Percentiles rank a stretch among this genome's conserved stretches.
These are phyloP conservation scores for Tichodroma muraria DNA, from an alignment of 2,113 vertebrate species.

Conservation along the genomic window DNA sequence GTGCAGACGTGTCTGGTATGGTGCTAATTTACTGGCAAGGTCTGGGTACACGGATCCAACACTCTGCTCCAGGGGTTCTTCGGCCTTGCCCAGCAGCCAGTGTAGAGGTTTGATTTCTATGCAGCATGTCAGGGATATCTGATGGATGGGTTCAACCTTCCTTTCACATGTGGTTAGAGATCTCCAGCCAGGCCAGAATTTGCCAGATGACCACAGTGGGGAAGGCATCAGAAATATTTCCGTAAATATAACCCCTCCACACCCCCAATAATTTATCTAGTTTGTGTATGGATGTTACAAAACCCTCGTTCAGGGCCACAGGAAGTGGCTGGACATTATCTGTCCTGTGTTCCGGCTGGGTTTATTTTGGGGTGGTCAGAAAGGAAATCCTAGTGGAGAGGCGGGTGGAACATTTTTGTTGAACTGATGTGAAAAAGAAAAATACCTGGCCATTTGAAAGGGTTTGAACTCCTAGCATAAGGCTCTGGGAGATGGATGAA, in stretches of 20 bases:
- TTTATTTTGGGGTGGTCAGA: constrained; percentile 34
- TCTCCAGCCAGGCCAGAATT: not conserved
- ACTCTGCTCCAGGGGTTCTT: not conserved
- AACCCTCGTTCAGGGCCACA: not conserved
- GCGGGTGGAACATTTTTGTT: not conserved
- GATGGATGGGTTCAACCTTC: not conserved
- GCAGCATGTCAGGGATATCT: not conserved
- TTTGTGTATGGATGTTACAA: not conserved
- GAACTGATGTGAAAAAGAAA: not conserved
- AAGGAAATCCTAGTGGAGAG: constrained; percentile 14
- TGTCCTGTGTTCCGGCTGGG: not conserved
- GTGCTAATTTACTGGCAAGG: not conserved
- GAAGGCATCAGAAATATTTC: not conserved
- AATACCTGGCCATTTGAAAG: constrained; percentile 4
- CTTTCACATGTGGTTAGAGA: not conserved
- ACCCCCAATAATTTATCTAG: not conserved
- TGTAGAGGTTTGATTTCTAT: not conserved
- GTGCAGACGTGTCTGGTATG: not conserved
- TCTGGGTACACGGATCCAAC: not conserved
- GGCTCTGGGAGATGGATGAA: constrained; percentile 27
- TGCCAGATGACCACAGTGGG: not conserved
- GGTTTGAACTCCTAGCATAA: constrained; percentile 13
- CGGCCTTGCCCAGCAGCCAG: not conserved
- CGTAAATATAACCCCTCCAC: not conserved
- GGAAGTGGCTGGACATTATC: not conserved